phyloP scores from a whole-genome alignment of 30 jellyfish, hydroid and myxozoan species.

The Pseudorhiza aurosa region DNA sequence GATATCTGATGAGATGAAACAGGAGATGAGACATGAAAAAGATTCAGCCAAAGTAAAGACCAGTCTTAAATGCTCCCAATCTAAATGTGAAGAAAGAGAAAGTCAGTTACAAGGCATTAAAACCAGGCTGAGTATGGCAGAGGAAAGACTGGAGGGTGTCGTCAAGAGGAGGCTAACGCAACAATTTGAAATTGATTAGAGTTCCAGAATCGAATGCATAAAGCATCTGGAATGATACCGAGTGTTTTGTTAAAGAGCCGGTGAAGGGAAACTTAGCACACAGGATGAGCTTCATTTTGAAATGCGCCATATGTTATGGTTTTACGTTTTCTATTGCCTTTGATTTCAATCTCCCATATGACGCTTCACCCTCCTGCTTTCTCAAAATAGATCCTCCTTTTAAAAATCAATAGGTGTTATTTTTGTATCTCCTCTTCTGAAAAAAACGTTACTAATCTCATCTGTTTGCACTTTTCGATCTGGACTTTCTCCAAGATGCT shows the following conservation, averaged over 20 bases:
- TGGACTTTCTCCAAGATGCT: too few species aligned
- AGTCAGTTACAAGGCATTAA: constrained; percentile 64
- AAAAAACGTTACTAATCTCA: too few species aligned
- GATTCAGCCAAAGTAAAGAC: constrained; percentile 59
- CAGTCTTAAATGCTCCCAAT: constrained; percentile 53
- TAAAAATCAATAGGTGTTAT: too few species aligned
- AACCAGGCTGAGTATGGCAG: constrained; percentile 55
- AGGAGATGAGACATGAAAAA: constrained; percentile 61
- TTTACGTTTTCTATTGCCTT: too few species aligned
- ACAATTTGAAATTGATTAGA: constrained; percentile 47
- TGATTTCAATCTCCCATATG: too few species aligned
- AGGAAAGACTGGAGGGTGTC: constrained; percentile 44
- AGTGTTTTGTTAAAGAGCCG: constrained; percentile 39
- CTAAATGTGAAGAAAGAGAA: constrained; percentile 56
- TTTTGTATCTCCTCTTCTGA: too few species aligned
- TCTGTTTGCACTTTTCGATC: too few species aligned
- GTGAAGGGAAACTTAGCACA: constrained; percentile 28
- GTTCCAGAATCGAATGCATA: constrained; percentile 49
- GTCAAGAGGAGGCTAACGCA: constrained; percentile 34
- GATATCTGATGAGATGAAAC: constrained; percentile 54
- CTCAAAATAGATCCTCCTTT: too few species aligned
- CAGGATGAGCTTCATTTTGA: constrained; percentile 52
- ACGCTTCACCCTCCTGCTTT: too few species aligned
- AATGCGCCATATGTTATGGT: too few species aligned
- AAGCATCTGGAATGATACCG: constrained; percentile 52